These are phyloP conservation scores for Cryptoblepharus egeriae DNA, from an alignment of 2,797 vertebrate species.

Conservation along the genomic window DNA sequence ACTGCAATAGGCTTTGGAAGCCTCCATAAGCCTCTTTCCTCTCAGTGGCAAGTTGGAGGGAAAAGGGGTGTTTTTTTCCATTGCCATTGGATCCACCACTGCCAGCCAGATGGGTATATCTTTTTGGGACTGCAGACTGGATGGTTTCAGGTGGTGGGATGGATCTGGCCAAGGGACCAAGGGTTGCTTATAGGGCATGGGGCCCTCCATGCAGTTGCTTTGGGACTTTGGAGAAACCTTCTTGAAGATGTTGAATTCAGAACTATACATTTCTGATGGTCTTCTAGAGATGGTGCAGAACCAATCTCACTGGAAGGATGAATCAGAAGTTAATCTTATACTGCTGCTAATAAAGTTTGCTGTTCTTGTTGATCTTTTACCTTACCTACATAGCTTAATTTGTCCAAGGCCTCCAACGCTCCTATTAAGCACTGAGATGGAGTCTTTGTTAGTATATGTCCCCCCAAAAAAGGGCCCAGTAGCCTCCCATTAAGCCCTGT, in stretches of 20 bases:
- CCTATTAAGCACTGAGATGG: not conserved
- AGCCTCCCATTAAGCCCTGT: not conserved
- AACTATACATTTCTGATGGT: not conserved
- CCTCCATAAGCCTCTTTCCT: no score
- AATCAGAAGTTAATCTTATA: not conserved
- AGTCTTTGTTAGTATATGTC: no score
- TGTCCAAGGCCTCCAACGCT: not conserved
- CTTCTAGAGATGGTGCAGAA: not conserved
- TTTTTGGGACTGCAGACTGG: not conserved
- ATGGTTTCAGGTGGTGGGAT: not conserved
- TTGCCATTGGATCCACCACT: no score
- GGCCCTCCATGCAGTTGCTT: not conserved
- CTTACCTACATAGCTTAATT: no score
- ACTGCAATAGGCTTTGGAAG: no score
- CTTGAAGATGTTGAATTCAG: not conserved
- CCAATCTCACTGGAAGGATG: no score
- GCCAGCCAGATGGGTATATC: no score
- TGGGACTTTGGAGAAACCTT: not conserved
- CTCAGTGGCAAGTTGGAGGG: no score
- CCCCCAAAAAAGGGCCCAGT: no score
- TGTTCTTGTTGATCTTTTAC: no score
- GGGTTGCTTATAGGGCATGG: not conserved
- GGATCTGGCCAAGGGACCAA: not conserved
- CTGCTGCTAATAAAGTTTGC: not conserved
- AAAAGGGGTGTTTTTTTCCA: no score